Evolutionary conservation across 2,888 invertebrate species (phyloP), one percentile per base, ranked within the genome.

Genomic region (Fragum sueziense): DNA sequence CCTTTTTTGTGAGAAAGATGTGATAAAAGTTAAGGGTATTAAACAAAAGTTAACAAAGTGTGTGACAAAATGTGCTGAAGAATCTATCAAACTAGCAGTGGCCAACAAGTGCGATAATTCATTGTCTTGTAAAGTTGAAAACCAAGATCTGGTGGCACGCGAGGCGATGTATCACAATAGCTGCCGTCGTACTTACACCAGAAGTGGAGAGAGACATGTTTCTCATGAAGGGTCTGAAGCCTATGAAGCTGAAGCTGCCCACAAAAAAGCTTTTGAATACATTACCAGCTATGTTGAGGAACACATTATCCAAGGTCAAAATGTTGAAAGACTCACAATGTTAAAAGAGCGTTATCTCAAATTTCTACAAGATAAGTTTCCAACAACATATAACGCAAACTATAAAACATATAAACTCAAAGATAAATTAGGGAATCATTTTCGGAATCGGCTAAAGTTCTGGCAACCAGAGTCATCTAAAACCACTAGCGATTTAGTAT

Each of bases 341-440:
- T 54, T 81, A 22, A 14, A 51, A 20, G 80, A 80, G 25, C 33
- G 59, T 25, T 74, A 74, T 41, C 22, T 76, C 14, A 14, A 0
- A 20, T 74, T 51, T 25, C 14, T 76, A 22, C n/a, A 61, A 27
- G 62, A 77, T 41, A 62, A 80, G 17, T 47, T 37, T 57, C 74
- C 78, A 27, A 0, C n/a, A 6, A 33, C 37, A 14, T 80, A 82
- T 51, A 82, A 82, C 47, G 59, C 67, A 61, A 74, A 51, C 20
- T 79, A 82, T 68, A 85, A 79, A 76, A 80, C 82, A n/a, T 61
- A 69, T 9, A 78, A 80, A 72, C 54, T 85, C 6, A 74, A 85
- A 70, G 62, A 76, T 31, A 73, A 75, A 59, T 22, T 76, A 20
- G 25, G 33, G 4, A 74, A 71, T 41, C 47, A 75, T 57, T 83